Conservation (phyloP, 2,888 invertebrate genomes). For the Mongoloraphidia duomilia region DNA sequence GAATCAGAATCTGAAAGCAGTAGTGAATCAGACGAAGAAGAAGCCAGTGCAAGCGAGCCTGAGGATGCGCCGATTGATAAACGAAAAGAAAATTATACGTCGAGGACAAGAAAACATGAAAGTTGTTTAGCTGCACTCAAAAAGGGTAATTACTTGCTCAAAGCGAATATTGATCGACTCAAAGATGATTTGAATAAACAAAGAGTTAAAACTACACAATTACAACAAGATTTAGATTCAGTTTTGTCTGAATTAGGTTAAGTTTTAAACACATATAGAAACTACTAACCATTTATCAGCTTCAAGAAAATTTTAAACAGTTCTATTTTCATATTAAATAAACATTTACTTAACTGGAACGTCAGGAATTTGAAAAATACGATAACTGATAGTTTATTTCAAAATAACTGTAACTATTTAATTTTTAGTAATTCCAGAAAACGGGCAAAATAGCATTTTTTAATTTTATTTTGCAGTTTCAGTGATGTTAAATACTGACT, state of each 20-base stretch:
- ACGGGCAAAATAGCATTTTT: too few species aligned
- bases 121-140: slow-evolving; percentile 64
- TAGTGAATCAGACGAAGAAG: slow-evolving; percentile 50
- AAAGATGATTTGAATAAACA: slow-evolving; percentile 77
- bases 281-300: too few species aligned
- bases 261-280: slow-evolving; percentile 9
- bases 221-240: slow-evolving; percentile 75
- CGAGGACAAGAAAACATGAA: slow-evolving; percentile 60
- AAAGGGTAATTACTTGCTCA: slow-evolving; percentile 75
- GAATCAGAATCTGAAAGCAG: slow-evolving; percentile 49
- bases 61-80: slow-evolving; percentile 53
- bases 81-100: slow-evolving; percentile 49
- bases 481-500: too few species aligned
- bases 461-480: too few species aligned
- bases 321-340: too few species aligned
- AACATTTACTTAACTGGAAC: too few species aligned
- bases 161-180: slow-evolving; percentile 74
- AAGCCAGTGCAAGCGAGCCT: slow-evolving; percentile 35
- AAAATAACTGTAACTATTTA: too few species aligned
- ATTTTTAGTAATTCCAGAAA: too few species aligned
- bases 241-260: slow-evolving; percentile 74
- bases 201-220: slow-evolving; percentile 57
- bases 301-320: too few species aligned
- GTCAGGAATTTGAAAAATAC: too few species aligned
- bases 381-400: too few species aligned